A percentile compares a stretch with the other conserved stretches of the same genome.
Conservation (phyloP, 92 coral and sea anemone genomes). For the Zoanthus sansibaricus region DNA sequence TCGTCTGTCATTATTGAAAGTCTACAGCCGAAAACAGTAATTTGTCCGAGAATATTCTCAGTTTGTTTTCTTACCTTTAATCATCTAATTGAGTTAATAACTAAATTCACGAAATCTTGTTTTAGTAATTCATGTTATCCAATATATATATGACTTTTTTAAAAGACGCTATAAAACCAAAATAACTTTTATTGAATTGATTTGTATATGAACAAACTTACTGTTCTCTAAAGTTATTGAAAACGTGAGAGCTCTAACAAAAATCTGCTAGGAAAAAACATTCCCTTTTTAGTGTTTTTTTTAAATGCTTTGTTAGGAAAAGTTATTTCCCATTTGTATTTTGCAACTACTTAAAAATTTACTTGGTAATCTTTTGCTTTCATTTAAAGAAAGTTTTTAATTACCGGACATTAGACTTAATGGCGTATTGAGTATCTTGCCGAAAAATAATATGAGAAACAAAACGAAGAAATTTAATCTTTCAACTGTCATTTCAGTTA, state of each 20-base stretch:
- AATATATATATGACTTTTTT: neutral
- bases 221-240: neutral
- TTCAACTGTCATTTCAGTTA: too few relatives aligned
- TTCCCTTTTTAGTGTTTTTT: neutral
- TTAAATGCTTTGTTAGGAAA: neutral
- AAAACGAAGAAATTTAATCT: too few relatives aligned
- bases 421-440: neutral
- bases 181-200: neutral
- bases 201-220: neutral
- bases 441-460: neutral
- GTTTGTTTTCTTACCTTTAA: neutral
- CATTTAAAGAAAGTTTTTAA: neutral
- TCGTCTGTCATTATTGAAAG: too few relatives aligned
- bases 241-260: neutral
- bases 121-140: neutral
- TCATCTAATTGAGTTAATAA: neutral
- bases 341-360: too few relatives aligned
- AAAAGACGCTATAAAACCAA: neutral
- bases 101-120: neutral
- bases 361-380: neutral
- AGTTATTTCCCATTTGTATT: neutral
- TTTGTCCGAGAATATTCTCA: neutral
- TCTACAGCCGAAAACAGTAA: too few relatives aligned
- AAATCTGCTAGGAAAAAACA: neutral
- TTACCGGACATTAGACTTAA: neutral